Conservation (phyloP, 2,113 vertebrate genomes). For the Micronycteris hirsuta region DNA sequence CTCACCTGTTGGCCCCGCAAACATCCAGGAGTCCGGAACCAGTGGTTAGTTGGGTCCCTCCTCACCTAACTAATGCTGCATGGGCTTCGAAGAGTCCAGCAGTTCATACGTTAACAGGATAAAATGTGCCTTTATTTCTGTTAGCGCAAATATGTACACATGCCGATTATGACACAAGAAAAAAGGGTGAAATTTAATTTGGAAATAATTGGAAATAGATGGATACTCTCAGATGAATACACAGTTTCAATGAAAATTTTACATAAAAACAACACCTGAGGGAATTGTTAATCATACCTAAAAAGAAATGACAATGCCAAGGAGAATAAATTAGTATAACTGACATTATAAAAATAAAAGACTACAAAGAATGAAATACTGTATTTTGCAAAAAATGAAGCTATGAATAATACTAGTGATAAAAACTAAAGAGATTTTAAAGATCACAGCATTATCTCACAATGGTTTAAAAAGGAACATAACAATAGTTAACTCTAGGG, state of each 20-base stretch:
- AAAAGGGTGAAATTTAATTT: conserved; percentile 11
- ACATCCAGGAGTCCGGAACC: background rate
- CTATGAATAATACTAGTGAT: background rate
- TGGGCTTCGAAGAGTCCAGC: background rate
- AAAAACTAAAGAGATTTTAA: conserved; percentile 13
- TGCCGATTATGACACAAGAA: background rate
- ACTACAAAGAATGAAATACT: background rate
- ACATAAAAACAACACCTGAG: background rate
- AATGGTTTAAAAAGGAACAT: background rate
- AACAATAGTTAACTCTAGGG: background rate
- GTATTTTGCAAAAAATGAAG: background rate
- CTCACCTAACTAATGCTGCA: background rate
- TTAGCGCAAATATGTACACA: background rate
- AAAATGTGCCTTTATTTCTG: conserved; percentile 23
- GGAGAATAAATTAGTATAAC: background rate
- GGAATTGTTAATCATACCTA: background rate
- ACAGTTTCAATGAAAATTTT: background rate
- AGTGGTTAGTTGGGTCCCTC: background rate
- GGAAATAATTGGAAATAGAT: background rate
- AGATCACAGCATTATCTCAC: background rate
- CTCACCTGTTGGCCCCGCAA: background rate
- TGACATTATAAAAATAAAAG: background rate
- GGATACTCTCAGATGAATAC: background rate
- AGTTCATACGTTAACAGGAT: background rate
- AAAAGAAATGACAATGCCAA: background rate